phyloP scores from a whole-genome alignment of 1,140 invertebrate species.

The Zeugodacus cucurbitae region DNA sequence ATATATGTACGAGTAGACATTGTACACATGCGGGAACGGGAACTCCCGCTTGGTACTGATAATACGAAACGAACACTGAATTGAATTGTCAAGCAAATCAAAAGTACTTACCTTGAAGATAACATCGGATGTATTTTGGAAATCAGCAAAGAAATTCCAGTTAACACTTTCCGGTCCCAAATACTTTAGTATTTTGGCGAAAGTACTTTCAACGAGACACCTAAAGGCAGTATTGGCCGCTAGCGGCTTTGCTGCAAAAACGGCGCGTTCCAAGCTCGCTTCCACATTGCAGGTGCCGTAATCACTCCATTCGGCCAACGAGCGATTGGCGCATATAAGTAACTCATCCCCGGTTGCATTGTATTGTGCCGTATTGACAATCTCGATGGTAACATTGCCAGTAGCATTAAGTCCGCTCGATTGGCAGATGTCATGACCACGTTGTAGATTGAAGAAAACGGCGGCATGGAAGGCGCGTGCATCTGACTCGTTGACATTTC shows the following conservation, averaged over 20 bases:
- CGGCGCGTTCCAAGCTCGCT: conserved; percentile 18
- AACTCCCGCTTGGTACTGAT: not conserved
- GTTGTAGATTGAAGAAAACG: conserved; percentile 41
- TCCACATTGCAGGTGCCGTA: conserved; percentile 39
- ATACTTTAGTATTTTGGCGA: not conserved
- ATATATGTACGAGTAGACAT: not conserved
- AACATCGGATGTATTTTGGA: conserved; percentile 38
- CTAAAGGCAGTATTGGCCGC: not conserved
- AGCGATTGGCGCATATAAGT: conserved; percentile 42
- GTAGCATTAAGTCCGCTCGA: too few relatives aligned
- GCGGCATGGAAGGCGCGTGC: conserved; percentile 44
- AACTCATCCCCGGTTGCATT: conserved; percentile 41
- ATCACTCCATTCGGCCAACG: not conserved
- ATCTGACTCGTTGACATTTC: conserved; percentile 26
- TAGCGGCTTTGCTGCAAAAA: not conserved
- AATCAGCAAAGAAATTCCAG: conserved; percentile 48
- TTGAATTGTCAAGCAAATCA: not conserved
- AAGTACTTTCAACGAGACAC: not conserved
- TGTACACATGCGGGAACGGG: not conserved
- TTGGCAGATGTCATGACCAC: conserved; percentile 43
- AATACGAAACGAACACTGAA: too few relatives aligned
- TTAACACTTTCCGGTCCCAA: not conserved
- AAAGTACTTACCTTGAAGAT: conserved; percentile 46
- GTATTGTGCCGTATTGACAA: conserved; percentile 42
- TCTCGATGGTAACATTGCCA: conserved; percentile 11